These are phyloP conservation scores for human (Homo sapiens) DNA, from an alignment of 2,113 vertebrate species.

Conservation along the genomic window DNA sequence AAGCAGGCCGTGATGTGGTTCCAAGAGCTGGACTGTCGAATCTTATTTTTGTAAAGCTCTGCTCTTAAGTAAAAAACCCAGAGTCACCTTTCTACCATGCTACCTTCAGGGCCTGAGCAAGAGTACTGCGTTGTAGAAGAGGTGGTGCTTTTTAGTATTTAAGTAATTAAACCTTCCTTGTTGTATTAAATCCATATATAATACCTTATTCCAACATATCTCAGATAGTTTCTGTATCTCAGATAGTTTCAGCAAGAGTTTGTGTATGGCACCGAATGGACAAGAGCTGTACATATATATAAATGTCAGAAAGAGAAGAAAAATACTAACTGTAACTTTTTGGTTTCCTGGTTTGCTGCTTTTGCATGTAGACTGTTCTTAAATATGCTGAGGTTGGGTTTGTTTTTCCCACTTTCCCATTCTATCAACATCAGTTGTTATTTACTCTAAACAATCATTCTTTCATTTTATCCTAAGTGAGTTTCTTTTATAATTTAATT, in stretches of 20 bases:
- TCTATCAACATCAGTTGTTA: neutral
- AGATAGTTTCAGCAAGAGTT: neutral
- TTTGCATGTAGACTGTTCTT: neutral
- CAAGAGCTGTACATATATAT: neutral
- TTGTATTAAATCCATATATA: neutral
- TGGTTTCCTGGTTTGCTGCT: neutral
- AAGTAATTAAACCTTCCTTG: neutral
- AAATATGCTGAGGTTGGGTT: neutral
- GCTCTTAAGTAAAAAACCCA: neutral
- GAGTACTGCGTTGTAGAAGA: neutral
- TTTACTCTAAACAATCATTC: neutral
- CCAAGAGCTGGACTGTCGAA: neutral
- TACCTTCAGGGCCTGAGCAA: neutral
- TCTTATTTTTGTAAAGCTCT: neutral
- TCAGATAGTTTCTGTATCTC: neutral
- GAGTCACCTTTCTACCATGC: neutral
- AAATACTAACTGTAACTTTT: neutral
- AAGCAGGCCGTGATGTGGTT: neutral
- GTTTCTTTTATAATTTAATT: slow-evolving; percentile 13
- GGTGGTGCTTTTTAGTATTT: neutral
- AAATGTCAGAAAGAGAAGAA: neutral
- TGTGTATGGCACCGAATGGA: neutral
- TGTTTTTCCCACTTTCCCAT: neutral
- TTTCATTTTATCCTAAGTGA: neutral
- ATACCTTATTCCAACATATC: neutral